These are phyloP conservation scores for Acropternis orthonyx DNA, from an alignment of 2,797 vertebrate genomes.

Conservation along the genomic window DNA sequence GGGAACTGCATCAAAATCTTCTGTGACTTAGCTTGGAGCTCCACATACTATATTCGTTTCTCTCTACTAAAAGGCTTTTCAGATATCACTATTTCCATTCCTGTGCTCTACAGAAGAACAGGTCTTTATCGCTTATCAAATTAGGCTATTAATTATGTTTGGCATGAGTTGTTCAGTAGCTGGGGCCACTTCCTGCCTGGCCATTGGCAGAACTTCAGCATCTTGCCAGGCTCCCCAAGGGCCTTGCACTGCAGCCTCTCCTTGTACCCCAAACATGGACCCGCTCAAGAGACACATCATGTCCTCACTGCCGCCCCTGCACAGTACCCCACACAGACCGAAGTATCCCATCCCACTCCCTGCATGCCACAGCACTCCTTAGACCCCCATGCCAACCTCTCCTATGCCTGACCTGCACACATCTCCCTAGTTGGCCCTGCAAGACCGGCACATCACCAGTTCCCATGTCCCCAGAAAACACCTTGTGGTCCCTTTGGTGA, in stretches of 20 bases:
- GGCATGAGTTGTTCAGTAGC: not conserved
- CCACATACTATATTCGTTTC: not conserved
- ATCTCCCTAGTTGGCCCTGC: no score
- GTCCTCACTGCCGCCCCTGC: not conserved
- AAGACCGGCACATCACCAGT: no score
- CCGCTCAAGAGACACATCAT: not conserved
- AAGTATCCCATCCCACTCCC: not conserved
- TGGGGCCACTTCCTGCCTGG: not conserved
- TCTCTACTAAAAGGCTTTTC: not conserved
- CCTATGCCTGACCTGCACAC: not conserved
- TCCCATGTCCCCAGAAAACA: not conserved
- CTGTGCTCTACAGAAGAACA: not conserved
- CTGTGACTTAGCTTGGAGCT: not conserved
- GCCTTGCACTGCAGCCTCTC: rapidly evolving
- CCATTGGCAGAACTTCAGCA: not conserved
- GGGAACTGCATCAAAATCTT: not conserved
- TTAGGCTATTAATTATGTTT: not conserved
- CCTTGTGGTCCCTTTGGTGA: not conserved
- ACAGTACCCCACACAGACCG: rapidly evolving
- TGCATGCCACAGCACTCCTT: not conserved
- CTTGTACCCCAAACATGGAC: rapidly evolving
- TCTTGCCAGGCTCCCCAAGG: not conserved
- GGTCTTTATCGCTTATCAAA: not conserved
- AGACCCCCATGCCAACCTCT: rapidly evolving
- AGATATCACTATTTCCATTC: not conserved